These are phyloP conservation scores for Sardinella longiceps DNA, from an alignment of 2,797 vertebrate genomes.

Conservation along the genomic window DNA sequence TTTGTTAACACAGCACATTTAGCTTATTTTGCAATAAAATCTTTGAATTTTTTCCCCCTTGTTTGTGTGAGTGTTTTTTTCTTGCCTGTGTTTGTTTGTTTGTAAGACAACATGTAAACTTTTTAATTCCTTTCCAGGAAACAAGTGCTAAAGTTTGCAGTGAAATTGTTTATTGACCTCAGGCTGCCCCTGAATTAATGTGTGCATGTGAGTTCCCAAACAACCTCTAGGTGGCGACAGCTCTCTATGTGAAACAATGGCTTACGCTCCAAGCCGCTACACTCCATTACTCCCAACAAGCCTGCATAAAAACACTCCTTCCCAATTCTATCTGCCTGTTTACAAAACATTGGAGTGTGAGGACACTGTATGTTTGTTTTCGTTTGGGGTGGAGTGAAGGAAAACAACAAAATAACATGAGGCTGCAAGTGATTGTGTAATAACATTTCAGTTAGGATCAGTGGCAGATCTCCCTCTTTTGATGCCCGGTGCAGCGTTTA, in stretches of 20 bases:
- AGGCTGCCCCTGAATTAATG: neutral
- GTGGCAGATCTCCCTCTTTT: neutral
- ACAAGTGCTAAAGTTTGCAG: slow-evolving; percentile 31
- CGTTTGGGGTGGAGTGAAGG: neutral
- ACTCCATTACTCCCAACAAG: neutral
- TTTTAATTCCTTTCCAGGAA: slow-evolving; percentile 48
- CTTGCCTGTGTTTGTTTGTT: slow-evolving; percentile 40
- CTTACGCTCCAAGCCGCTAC: neutral
- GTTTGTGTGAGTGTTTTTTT: slow-evolving; percentile 47
- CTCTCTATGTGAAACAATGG: slow-evolving; percentile 36
- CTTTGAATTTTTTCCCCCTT: slow-evolving; percentile 52
- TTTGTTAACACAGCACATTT: slow-evolving; percentile 72
- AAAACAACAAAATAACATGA: neutral
- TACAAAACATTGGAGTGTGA: neutral
- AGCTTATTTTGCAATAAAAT: slow-evolving; percentile 69
- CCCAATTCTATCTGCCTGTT: neutral
- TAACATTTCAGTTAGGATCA: too few species aligned
- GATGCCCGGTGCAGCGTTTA: neutral
- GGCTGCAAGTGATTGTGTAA: neutral
- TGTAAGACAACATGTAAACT: slow-evolving; percentile 53
- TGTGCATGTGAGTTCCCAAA: slow-evolving; percentile 31
- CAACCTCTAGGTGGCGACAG: slow-evolving; percentile 74
- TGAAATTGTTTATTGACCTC: neutral
- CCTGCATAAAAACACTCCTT: neutral
- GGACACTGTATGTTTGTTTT: neutral